Evolutionary conservation across 2,888 invertebrate genomes (phyloP), one percentile per base, ranked within the genome.

Genomic region (Crepidodera aurea): DNA sequence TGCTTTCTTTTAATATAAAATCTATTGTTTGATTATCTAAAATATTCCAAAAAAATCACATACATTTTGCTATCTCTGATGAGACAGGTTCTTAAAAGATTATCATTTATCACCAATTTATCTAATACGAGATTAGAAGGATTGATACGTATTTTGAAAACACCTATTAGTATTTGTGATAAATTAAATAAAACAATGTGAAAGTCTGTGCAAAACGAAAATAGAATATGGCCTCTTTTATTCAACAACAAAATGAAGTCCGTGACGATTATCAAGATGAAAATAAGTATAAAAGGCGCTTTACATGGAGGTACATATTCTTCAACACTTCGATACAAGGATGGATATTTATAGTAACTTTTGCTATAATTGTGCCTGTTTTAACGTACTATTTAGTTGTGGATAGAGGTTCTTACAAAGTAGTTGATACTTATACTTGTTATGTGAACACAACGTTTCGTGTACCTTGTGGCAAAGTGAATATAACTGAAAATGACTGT

Each of bases 381-480:
- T 57, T 74, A 19, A 60, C 75, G 3, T 74, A 73, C 44, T 73
- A 71, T 46, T 69, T 72, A 18, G 48, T 74, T 8, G 67, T 74
- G 22, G 64, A 74, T 29, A 25, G 56, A 32, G 64, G 64, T 42
- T 46, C 53, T 18, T 60, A 63, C 10, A 48, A 44, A 8, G 13
- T 42, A 19, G 56, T 66, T 13, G 66, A 66, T 1, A 22, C 46
- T 4, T 62, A 70, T 34, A 73, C 75, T 1, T 80, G 79, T 66
- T 61, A 70, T n/a, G 69, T 78, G 4, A 66, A 73, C 25, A 51
- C 58, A 29, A 70, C 67, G 5, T 80, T 74, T 60, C 66, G 74
- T 64, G 72, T 80, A 10, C 65, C 72, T 1, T 80, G 80, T 66
- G 80, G 79, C 2, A 64, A 66, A 34, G 46, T 60, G 0, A 75